Evolutionary conservation across 2,797 vertebrate species (phyloP).

Genomic region (Enteromius trimaculatus): DNA sequence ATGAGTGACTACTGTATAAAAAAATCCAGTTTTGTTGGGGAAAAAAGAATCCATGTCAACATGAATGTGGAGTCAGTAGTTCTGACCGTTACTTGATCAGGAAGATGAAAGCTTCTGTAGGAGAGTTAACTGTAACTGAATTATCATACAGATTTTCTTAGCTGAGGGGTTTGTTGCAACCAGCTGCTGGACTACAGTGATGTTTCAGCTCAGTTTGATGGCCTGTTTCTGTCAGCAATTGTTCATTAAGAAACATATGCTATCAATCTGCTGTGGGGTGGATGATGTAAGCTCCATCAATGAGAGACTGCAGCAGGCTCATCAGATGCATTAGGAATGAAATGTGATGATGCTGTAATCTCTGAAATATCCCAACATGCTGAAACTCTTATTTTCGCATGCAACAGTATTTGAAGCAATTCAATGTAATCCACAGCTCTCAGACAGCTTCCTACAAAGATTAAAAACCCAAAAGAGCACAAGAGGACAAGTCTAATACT

Average conservation of each 20-base stretch:
- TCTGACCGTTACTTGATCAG: background rate
- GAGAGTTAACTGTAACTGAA: background rate
- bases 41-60: background rate
- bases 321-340: constrained; percentile 35
- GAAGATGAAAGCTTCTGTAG: background rate
- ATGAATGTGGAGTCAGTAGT: too few relatives aligned
- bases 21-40: background rate
- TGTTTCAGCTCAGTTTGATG: constrained; percentile 20
- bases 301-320: constrained; percentile 43
- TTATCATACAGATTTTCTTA: background rate
- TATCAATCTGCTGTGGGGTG: constrained; percentile 58
- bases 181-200: background rate
- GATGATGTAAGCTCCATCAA: constrained; percentile 57
- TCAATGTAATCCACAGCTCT: background rate
- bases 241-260: constrained; percentile 62
- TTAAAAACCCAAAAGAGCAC: background rate
- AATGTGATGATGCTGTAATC: background rate
- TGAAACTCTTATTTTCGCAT: constrained; percentile 46
- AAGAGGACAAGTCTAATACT: background rate
- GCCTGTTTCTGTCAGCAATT: constrained; percentile 31
- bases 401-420: background rate
- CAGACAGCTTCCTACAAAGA: background rate
- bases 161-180: background rate
- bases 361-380: constrained; percentile 30
- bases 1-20: too few relatives aligned